A percentile compares a stretch with the other conserved stretches of the same genome.
phyloP scores from a whole-genome alignment of 1,140 invertebrate genomes.

The Probaryconus sp. region DNA sequence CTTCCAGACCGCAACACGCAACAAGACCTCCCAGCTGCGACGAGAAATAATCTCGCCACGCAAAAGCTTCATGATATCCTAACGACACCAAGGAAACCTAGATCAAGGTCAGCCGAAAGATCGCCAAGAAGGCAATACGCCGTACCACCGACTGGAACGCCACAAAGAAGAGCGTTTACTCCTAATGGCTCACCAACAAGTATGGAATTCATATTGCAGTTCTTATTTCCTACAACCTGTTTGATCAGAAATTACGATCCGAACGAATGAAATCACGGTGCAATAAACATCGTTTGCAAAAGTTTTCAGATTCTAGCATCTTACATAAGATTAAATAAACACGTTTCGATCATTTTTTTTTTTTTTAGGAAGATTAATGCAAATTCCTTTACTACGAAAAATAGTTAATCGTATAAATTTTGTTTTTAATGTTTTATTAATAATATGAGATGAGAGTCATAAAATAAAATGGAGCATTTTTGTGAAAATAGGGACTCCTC shows the following conservation, averaged over 20 bases:
- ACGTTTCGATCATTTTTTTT: too few species aligned
- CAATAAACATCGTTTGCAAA: too few species aligned
- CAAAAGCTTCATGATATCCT: slow-evolving; percentile 86
- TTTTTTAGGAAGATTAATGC: too few species aligned
- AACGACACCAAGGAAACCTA: slow-evolving; percentile 82
- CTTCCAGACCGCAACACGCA: slow-evolving; percentile 68
- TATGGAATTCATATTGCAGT: slow-evolving; percentile 45
- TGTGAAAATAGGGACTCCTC: slow-evolving; percentile 65
- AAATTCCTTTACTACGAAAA: too few species aligned
- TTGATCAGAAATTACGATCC: not conserved
- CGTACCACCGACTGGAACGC: slow-evolving; percentile 70
- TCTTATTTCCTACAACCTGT: slow-evolving; percentile 37
- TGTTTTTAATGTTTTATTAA: not conserved
- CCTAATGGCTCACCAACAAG: slow-evolving; percentile 73
- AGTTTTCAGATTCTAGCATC: too few species aligned
- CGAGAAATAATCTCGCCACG: slow-evolving; percentile 82
- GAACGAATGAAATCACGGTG: not conserved
- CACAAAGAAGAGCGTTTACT: slow-evolving; percentile 76
- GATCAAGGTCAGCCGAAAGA: slow-evolving; percentile 72
- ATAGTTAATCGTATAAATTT: slow-evolving; percentile 8
- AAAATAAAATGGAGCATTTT: slow-evolving; percentile 1
- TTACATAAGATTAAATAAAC: too few species aligned
- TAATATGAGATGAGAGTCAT: too few species aligned
- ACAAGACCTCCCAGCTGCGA: slow-evolving; percentile 71
- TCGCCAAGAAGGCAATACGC: slow-evolving; percentile 72